Evolutionary conservation across 2,888 invertebrate species (phyloP).

Genomic region (Eupithecia insigniata): DNA sequence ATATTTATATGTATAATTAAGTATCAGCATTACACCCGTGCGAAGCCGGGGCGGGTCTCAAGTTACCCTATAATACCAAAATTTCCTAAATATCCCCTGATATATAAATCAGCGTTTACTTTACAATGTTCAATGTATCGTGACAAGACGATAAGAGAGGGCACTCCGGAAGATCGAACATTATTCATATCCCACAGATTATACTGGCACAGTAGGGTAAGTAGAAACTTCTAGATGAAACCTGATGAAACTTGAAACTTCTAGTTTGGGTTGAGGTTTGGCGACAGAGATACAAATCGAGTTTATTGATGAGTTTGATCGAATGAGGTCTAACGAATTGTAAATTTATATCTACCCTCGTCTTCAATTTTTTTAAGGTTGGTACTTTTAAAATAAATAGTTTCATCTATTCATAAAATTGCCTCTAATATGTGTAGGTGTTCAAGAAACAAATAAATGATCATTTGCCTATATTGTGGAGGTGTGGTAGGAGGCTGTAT

Average conservation of each 20-base stretch:
- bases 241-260: constrained; percentile 50
- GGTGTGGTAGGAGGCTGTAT: neutral
- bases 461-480: neutral
- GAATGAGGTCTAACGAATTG: neutral
- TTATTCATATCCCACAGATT: constrained; percentile 23
- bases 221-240: constrained; percentile 62
- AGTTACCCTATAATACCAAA: neutral
- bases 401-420: no score
- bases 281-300: neutral
- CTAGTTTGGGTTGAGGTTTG: constrained; percentile 43
- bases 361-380: no score
- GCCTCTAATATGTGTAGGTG: neutral
- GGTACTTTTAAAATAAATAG: no score
- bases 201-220: constrained; percentile 40
- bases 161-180: constrained; percentile 30
- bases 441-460: neutral
- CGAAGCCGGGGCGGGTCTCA: no score
- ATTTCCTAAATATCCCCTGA: neutral
- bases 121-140: constrained; percentile 14
- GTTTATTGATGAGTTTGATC: neutral
- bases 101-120: neutral
- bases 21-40: no score
- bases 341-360: no score
- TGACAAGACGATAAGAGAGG: constrained; percentile 26
- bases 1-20: no score